Evolutionary conservation across 2,797 vertebrate species (phyloP).

Genomic region (Chelonia mydas): DNA sequence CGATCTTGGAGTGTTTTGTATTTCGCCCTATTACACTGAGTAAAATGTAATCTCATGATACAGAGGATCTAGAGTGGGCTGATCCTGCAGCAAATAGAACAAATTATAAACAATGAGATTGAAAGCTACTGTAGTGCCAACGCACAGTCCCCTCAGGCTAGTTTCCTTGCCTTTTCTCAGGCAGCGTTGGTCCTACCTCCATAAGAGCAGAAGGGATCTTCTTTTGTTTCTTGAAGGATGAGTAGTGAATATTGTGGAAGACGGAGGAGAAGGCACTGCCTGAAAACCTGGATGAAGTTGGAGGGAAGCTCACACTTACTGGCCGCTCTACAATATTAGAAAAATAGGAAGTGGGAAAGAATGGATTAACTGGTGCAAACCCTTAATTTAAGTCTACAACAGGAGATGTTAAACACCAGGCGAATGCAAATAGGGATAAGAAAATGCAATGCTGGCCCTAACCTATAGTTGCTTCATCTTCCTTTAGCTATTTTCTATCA

Average conservation of each 20-base stretch:
- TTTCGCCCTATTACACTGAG: background rate
- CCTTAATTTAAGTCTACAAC: background rate
- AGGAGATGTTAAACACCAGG: background rate
- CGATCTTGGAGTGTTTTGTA: background rate
- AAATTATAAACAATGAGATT: background rate
- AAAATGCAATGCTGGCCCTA: background rate
- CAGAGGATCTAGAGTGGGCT: background rate
- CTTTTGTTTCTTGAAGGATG: constrained; percentile 92
- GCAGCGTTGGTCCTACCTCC: constrained; percentile 83
- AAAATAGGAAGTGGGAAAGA: constrained; percentile 18
- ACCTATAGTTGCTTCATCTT: background rate
- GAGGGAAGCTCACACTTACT: constrained; percentile 83
- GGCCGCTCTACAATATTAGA: constrained; percentile 81
- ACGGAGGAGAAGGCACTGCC: constrained; percentile 91
- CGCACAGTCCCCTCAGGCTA: background rate
- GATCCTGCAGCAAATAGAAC: background rate
- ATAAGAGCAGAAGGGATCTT: constrained; percentile 90
- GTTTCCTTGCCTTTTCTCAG: constrained; percentile 22
- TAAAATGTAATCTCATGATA: background rate
- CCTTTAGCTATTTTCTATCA: constrained; percentile 37
- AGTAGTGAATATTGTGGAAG: constrained; percentile 93
- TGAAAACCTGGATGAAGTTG: constrained; percentile 83
- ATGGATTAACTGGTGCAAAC: background rate
- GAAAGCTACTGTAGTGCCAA: background rate
- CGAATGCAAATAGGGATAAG: background rate